phyloP scores from a whole-genome alignment of 1,140 invertebrate species.

The Cydia amplana region DNA sequence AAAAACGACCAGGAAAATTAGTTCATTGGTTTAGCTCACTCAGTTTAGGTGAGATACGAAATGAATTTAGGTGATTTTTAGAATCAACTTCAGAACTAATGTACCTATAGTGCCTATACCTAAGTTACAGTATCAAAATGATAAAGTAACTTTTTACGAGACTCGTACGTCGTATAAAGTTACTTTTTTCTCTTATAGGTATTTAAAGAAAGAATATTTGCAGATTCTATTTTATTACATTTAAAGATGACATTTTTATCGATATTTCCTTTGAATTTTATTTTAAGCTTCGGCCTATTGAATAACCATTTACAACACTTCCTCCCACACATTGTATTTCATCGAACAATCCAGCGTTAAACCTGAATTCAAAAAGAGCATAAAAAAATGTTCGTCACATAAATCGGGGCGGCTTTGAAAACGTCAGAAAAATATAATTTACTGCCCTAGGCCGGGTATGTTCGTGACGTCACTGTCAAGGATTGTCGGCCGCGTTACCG shows the following conservation, averaged over 20 bases:
- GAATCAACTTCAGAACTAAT: too few species aligned
- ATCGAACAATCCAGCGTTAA: not conserved
- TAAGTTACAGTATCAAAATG: too few species aligned
- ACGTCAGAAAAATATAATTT: slow-evolving; percentile 21
- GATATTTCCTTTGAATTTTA: too few species aligned
- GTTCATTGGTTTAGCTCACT: not conserved
- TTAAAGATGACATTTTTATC: too few species aligned
- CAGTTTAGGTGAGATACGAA: not conserved
- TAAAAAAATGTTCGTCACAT: slow-evolving; percentile 11
- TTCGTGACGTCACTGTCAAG: slow-evolving; percentile 9
- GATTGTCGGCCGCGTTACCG: not conserved
- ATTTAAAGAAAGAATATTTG: too few species aligned
- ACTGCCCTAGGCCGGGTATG: not conserved
- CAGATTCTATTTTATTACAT: too few species aligned
- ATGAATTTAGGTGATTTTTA: not conserved
- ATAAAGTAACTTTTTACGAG: too few species aligned
- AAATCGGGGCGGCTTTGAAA: slow-evolving; percentile 14
- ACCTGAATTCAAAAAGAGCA: not conserved
- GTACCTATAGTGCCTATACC: too few species aligned
- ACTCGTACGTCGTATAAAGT: too few species aligned
- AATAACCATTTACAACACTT: too few species aligned
- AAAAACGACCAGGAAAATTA: not conserved
- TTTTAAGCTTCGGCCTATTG: too few species aligned
- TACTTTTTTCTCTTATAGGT: too few species aligned
- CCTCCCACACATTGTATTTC: not conserved